A percentile compares a stretch with the other conserved stretches of the same genome.
phyloP scores from a whole-genome alignment of 2,113 vertebrate species.

The Prunella fulvescens region DNA sequence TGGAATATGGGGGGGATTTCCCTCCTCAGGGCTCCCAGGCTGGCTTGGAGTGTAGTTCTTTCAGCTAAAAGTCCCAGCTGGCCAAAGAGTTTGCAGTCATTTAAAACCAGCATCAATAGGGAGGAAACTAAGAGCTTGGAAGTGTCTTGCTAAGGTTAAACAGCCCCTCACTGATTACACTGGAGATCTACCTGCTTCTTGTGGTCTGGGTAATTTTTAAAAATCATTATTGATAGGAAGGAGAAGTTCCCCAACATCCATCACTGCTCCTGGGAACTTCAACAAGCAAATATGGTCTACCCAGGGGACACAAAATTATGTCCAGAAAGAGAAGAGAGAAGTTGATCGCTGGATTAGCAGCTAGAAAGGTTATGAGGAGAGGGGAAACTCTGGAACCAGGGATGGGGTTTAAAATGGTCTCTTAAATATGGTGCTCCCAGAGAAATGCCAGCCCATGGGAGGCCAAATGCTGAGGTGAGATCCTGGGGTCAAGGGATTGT shows the following conservation, averaged over 20 bases:
- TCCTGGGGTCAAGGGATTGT: background rate
- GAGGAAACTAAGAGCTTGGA: background rate
- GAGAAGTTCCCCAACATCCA: background rate
- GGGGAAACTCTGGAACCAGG: background rate
- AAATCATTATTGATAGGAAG: background rate
- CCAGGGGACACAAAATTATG: background rate
- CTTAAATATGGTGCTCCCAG: background rate
- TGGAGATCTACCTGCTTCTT: background rate
- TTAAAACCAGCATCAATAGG: background rate
- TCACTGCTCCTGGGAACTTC: background rate
- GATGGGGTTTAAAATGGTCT: background rate
- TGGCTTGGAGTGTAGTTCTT: background rate
- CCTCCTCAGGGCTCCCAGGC: background rate
- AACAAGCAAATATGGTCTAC: background rate
- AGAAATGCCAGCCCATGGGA: background rate
- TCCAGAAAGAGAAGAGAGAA: background rate
- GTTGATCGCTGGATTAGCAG: background rate
- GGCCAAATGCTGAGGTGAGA: background rate
- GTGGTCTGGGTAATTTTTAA: background rate
- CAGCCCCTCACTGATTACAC: background rate
- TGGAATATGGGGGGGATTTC: background rate
- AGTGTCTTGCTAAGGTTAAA: background rate
- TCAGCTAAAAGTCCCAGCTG: background rate
- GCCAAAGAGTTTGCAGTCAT: background rate
- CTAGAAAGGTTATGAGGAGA: background rate